Evolutionary conservation across 2,113 vertebrate genomes (phyloP), one percentile per base, ranked within the genome.

Genomic region (Toxotes jaculatrix): DNA sequence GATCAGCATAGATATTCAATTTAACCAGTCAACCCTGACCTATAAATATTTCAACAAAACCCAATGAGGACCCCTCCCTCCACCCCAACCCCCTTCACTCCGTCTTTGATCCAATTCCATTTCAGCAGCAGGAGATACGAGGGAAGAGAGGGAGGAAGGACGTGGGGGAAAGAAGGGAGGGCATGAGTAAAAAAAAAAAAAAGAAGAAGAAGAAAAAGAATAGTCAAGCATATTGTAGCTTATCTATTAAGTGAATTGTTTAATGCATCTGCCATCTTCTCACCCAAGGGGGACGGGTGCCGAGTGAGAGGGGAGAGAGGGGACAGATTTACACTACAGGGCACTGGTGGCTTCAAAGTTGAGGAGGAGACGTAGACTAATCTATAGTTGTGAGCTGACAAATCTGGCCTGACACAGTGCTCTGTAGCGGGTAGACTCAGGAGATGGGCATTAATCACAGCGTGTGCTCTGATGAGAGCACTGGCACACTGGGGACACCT

Each of bases 41-140:
- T 98, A 99, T 99, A 98, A 98, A 99, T 99, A 99, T 98, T 99
- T 99, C 96, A 99, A 98, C 97, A 98, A 98, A 98, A 98, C 96
- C 97, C 97, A 96, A 96, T 95, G 97, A 98, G 97, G 94, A 96
- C 63, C 89, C 92, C 95, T 96, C 96, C 85, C 81, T 70, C 88
- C 75, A 47, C 84, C 74, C 61, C 80, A 73, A 60, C 85, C 75
- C 82, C 83, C 88, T 94, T 68, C 96, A 96, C 74, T 64, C 79
- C 78, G 92, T 95, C 97, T 98, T 97, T 98, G 96, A 98, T 98
- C 97, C 97, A 97, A 98, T 98, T 98, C 97, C 96, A 96, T 97
- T 96, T 96, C 95, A 95, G 96, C 96, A 95, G 96, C 90, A 89
- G 94, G 96, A 97, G 96, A 97, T 94, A 95, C 59, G 85, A 96